phyloP scores from a whole-genome alignment of 2,113 vertebrate species.

The Acrocephalus arundinaceus region DNA sequence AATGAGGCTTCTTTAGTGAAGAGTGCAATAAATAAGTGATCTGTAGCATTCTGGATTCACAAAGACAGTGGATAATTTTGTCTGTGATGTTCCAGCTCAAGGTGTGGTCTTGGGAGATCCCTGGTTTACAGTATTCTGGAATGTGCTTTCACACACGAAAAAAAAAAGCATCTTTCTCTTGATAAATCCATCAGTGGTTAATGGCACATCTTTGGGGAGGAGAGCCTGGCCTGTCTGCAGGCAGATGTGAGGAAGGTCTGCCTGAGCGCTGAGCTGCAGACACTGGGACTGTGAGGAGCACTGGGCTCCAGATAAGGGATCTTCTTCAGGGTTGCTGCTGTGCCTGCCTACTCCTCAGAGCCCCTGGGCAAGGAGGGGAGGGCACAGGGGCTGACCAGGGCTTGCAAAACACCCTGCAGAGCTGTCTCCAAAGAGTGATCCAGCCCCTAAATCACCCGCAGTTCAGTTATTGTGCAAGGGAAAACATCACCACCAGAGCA shows the following conservation, averaged over 20 bases:
- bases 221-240: not conserved
- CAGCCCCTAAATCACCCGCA: not conserved
- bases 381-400: not conserved
- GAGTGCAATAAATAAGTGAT: conserved; percentile 1
- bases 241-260: not conserved
- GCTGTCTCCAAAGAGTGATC: not conserved
- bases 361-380: not conserved
- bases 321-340: not conserved
- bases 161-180: conserved; percentile 15
- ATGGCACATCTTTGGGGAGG: not conserved
- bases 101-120: not conserved
- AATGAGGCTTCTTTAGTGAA: not conserved
- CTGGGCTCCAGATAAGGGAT: not conserved
- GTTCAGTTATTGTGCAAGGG: not conserved
- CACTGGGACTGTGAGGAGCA: rapidly evolving
- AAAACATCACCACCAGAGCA: not conserved
- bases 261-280: not conserved
- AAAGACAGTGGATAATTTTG: not conserved
- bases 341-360: not conserved
- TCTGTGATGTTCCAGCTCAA: not conserved
- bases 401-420: not conserved
- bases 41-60: not conserved
- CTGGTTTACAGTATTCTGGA: not conserved
- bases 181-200: not conserved
- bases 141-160: not conserved